phyloP scores from a whole-genome alignment of 2,888 invertebrate genomes.

The Stenurella melanura region DNA sequence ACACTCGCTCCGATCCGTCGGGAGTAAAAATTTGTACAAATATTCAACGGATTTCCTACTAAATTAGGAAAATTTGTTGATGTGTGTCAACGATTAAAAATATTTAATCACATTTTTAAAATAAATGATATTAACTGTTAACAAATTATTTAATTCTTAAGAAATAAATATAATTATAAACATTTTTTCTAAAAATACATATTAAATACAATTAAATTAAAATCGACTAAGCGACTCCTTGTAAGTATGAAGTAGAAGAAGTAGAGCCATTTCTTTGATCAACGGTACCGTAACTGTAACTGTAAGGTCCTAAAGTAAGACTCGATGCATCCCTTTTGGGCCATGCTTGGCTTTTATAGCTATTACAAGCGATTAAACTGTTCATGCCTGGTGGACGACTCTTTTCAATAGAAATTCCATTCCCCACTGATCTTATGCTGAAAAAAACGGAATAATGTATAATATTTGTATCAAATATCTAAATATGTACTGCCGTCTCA shows the following conservation, averaged over 20 bases:
- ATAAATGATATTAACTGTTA: background rate
- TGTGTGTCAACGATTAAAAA: background rate
- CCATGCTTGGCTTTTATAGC: slow-evolving; percentile 82
- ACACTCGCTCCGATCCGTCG: too few relatives aligned
- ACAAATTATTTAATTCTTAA: background rate
- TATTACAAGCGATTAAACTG: slow-evolving; percentile 85
- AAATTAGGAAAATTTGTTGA: background rate
- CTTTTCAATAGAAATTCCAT: slow-evolving; percentile 79
- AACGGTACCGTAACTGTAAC: slow-evolving; percentile 76
- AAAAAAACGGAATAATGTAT: slow-evolving; percentile 52
- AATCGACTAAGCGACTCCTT: slow-evolving; percentile 63
- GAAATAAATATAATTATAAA: background rate
- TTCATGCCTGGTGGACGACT: slow-evolving; percentile 84
- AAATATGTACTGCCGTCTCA: too few relatives aligned
- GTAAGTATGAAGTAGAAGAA: slow-evolving; percentile 59
- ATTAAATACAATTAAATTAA: background rate
- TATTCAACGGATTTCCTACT: too few relatives aligned
- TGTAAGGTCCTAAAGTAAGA: slow-evolving; percentile 73
- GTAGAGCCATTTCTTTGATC: slow-evolving; percentile 62
- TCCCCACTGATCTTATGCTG: slow-evolving; percentile 71
- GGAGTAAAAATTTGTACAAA: too few relatives aligned
- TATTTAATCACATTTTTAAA: background rate
- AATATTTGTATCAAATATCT: too few relatives aligned
- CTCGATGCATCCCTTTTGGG: slow-evolving; percentile 68
- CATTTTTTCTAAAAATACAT: background rate